Evolutionary conservation across 2,113 vertebrate genomes (phyloP).

Genomic region (Neomonachus schauinslandi): DNA sequence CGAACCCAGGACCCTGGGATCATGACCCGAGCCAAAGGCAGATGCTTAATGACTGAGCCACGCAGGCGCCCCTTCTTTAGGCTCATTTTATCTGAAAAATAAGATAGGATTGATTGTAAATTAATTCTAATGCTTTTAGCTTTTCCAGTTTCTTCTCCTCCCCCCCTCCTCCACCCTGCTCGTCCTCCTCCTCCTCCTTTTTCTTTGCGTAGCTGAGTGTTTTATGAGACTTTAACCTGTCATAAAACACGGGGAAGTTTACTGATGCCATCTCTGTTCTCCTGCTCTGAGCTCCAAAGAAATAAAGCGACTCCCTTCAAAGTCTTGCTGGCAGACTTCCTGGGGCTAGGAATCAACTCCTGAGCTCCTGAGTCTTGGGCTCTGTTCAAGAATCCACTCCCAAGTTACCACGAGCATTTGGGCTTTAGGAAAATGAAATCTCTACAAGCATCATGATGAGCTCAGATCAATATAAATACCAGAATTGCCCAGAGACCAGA

Average conservation of each 20-base stretch:
- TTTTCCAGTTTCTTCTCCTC: background rate
- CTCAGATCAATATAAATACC: conserved; percentile 44
- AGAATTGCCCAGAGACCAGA: conserved; percentile 27
- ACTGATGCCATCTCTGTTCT: background rate
- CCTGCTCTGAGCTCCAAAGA: conserved; percentile 2
- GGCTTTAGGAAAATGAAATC: conserved; percentile 29
- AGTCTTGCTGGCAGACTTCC: background rate
- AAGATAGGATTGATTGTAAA: background rate
- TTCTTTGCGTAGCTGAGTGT: background rate
- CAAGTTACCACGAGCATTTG: background rate
- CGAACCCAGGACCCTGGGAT: too few species aligned
- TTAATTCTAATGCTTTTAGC: background rate
- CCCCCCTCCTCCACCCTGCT: too few species aligned
- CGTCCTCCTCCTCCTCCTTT: too few species aligned
- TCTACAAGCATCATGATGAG: background rate
- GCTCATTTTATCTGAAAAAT: background rate
- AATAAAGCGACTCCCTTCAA: background rate
- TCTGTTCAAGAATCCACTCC: conserved; percentile 21
- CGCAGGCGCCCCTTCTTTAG: background rate
- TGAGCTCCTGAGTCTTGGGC: background rate
- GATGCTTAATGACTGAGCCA: too few species aligned
- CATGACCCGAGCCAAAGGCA: too few species aligned
- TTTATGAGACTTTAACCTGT: background rate
- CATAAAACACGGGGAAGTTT: background rate
- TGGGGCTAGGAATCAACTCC: background rate